phyloP scores from a whole-genome alignment of 1,140 invertebrate species.

The Pseudobourletiella spinata region DNA sequence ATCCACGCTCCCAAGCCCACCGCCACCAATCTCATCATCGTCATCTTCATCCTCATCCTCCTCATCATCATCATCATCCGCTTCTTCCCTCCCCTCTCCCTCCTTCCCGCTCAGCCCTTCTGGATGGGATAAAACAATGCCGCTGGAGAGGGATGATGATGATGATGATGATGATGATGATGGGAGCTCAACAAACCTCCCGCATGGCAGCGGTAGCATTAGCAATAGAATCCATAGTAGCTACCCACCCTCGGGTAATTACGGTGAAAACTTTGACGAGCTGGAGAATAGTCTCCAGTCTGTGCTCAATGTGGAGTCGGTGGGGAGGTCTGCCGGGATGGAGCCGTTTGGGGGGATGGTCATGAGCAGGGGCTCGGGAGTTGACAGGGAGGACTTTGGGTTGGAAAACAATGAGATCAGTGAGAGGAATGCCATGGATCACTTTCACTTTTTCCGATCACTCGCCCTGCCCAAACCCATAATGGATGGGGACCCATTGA shows the following conservation, averaged over 20 bases:
- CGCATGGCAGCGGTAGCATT: background rate
- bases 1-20: background rate
- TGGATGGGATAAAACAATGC: background rate
- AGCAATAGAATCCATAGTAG: background rate
- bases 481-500: background rate
- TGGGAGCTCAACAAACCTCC: background rate
- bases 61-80: background rate
- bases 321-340: background rate
- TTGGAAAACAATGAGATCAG: slow-evolving; percentile 12
- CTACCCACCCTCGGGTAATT: background rate
- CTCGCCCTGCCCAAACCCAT: background rate
- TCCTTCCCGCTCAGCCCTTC: background rate
- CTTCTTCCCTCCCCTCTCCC: background rate
- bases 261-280: background rate
- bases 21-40: background rate
- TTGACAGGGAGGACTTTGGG: background rate
- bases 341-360: background rate
- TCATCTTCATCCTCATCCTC: background rate
- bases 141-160: background rate
- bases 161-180: background rate
- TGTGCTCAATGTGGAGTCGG: slow-evolving; percentile 1
- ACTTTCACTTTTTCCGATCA: slow-evolving; percentile 4
- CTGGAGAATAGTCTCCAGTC: slow-evolving; percentile 11
- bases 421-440: background rate
- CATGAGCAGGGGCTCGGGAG: background rate